These are phyloP conservation scores for Seira ritae DNA, from an alignment of 2,888 invertebrate species.

Conservation along the genomic window DNA sequence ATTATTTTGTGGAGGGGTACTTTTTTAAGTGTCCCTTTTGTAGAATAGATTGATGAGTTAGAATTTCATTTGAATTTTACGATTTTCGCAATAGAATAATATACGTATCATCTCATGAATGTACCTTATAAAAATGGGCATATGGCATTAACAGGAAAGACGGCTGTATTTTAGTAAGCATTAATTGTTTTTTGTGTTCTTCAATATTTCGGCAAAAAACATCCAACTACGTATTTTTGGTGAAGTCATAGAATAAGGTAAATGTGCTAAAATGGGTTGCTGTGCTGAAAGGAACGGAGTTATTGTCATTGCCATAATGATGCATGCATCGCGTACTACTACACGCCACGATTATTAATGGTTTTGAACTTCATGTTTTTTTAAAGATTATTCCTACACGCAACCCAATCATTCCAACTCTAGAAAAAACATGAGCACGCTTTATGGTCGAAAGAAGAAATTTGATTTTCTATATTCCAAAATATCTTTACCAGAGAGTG, in stretches of 20 bases:
- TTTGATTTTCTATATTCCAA: conserved; percentile 2
- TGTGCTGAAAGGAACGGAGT: not conserved
- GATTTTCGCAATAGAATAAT: too few relatives aligned
- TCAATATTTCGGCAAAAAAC: too few relatives aligned
- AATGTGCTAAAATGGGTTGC: not conserved
- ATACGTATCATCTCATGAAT: too few relatives aligned
- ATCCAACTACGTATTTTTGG: not conserved
- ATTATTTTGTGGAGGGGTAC: too few relatives aligned
- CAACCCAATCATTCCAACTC: conserved; percentile 10
- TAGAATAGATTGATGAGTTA: too few relatives aligned
- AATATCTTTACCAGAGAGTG: not conserved
- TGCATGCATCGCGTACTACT: conserved; percentile 13
- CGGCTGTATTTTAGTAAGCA: too few relatives aligned
- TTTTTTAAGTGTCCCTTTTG: too few relatives aligned
- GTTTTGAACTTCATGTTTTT: conserved; percentile 13
- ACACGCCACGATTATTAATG: conserved; percentile 4
- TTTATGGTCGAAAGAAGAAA: not conserved
- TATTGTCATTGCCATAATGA: conserved; percentile 7
- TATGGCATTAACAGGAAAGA: too few relatives aligned
- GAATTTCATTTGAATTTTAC: too few relatives aligned
- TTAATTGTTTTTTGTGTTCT: too few relatives aligned
- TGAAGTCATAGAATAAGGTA: conserved; percentile 11
- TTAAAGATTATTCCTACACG: conserved; percentile 12
- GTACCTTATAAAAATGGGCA: too few relatives aligned
- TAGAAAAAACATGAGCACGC: not conserved